These are phyloP conservation scores for Apodemia mormo DNA, from an alignment of 2,888 invertebrate species.

Conservation along the genomic window DNA sequence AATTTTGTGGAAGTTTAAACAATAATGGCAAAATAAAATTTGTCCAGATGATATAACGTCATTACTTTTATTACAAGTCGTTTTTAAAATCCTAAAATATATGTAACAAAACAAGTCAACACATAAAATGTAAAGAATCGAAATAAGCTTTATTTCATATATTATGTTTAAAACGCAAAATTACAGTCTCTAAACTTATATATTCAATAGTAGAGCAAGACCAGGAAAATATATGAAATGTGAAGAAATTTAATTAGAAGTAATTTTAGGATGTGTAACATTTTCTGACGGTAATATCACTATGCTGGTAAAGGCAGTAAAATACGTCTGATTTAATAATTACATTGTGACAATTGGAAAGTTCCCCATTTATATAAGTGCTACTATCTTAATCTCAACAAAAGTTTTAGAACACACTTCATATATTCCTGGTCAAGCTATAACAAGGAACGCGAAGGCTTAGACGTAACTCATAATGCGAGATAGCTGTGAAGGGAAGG, in stretches of 20 bases:
- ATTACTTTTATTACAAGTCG: slow-evolving; percentile 4
- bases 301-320: too few relatives aligned
- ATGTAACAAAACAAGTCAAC: slow-evolving; percentile 42
- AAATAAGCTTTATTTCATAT: slow-evolving; percentile 36
- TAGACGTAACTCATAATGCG: slow-evolving; percentile 45
- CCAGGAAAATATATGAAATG: background rate
- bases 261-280: background rate
- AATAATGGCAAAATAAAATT: slow-evolving; percentile 42
- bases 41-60: background rate
- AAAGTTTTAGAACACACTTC: background rate
- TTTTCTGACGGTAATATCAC: too few relatives aligned
- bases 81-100: slow-evolving; percentile 21
- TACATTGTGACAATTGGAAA: background rate
- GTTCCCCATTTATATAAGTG: background rate
- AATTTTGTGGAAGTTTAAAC: slow-evolving; percentile 57
- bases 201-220: slow-evolving; percentile 48
- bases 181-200: slow-evolving; percentile 41
- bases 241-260: background rate
- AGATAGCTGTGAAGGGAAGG: slow-evolving; percentile 36
- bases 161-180: slow-evolving; percentile 14
- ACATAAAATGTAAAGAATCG: slow-evolving; percentile 38
- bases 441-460: slow-evolving; percentile 57
- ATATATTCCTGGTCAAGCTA: background rate
- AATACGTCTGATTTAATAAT: too few relatives aligned
- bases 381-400: background rate